Percentiles rank a stretch among this genome's conserved stretches.
Conservation (phyloP, 53 echinoderm and acorn worm species). For the Temnopleurus reevesii region DNA sequence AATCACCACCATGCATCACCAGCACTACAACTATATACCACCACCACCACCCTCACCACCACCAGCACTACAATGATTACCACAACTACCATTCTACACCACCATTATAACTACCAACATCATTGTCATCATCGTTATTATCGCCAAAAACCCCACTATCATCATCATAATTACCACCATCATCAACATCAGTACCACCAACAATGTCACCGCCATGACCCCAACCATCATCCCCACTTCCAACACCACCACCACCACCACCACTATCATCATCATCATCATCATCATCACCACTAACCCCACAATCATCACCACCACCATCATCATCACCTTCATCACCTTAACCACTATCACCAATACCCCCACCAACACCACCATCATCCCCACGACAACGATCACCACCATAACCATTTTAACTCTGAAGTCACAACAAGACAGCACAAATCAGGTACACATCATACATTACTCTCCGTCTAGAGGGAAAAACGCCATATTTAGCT, state of each 20-base stretch:
- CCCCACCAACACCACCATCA: background rate
- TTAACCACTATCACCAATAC: background rate
- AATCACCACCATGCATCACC: background rate
- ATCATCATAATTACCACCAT: background rate
- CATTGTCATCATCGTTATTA: background rate
- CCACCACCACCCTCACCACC: background rate
- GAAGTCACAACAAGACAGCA: no score
- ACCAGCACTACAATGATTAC: background rate
- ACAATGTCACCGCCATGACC: background rate
- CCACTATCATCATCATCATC: background rate
- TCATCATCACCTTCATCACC: no score
- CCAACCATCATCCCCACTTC: background rate
- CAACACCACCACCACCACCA: background rate
- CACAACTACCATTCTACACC: background rate
- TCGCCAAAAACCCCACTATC: background rate
- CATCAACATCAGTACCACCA: background rate
- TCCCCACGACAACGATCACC: background rate
- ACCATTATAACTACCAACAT: background rate
- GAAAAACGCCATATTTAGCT: background rate
- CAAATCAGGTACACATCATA: no score
- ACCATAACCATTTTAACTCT: no score
- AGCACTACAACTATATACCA: conserved; percentile 1
- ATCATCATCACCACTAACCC: background rate
- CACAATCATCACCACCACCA: background rate
- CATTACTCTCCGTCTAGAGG: no score